Base-by-base conservation (phyloP, 2,888 invertebrate species). In the Teinopalpus imperialis region DNA sequence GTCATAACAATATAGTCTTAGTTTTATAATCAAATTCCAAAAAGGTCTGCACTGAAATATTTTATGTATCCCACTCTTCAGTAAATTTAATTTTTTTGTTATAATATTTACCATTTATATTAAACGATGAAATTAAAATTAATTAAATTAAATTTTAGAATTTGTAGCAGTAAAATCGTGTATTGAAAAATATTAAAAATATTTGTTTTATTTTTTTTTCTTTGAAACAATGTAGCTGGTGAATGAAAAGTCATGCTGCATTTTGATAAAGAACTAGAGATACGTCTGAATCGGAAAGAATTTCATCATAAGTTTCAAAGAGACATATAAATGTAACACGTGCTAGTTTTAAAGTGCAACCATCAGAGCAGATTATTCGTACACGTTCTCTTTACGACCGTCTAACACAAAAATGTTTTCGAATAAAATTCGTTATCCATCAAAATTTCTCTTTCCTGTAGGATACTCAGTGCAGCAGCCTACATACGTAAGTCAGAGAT, bases 361-460 rank as follows among this genome's bases (percentile, higher is more conserved):
- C 34, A 12, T 21, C 23, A 24, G 18, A 26, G 27, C 14, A 16
- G 13, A 45, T 30, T 36, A 43, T 27, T 18, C 35, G 23, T 14
- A 21, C 18, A 36, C 18, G 46, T 30, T 26, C 41, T 12, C 41
- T 47, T 42, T 44, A 52, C 23, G 49, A 34, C 55, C 26, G 69
- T 61, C 75, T 74, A 69, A 66, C 73, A 69, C 64, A 74, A 73
- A 76, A 79, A 73, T 68, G 70, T 66, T 50, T 53, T 66, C 69
- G 63, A 75, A 81, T 81, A 79, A 81, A 81, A 80, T 51, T 71
- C 70, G 75, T 72, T 77, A 70, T 76, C 78, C 74, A 70, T 81
- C 79, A 82, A 81, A 82, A 78, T 69, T 65, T 63, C 64, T 61
- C 61, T 56, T 66, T 61, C 63, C 62, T 56, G 64, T 61, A 64